phyloP scores from a whole-genome alignment of 2,113 vertebrate genomes.

The Platysternon megacephalum region DNA sequence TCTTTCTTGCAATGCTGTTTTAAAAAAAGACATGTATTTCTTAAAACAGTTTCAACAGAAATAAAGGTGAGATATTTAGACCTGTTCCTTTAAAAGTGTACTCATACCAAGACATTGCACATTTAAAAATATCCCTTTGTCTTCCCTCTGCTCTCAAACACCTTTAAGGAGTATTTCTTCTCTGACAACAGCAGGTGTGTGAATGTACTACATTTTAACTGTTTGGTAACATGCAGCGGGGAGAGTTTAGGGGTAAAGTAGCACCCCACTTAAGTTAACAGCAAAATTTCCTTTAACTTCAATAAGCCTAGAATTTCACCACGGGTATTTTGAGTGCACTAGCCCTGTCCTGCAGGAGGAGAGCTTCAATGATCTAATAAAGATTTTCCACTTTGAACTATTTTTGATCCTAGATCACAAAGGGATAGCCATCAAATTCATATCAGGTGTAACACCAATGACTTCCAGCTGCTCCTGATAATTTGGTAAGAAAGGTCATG shows the following conservation, averaged over 20 bases:
- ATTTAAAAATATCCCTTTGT: background rate
- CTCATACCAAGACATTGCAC: background rate
- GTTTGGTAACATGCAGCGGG: background rate
- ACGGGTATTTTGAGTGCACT: background rate
- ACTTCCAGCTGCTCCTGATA: background rate
- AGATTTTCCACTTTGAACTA: background rate
- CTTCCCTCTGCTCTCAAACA: background rate
- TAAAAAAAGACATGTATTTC: background rate
- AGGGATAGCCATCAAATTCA: background rate
- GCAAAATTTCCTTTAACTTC: background rate
- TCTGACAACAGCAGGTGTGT: background rate
- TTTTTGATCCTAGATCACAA: background rate
- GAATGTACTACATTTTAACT: background rate
- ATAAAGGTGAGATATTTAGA: slow-evolving; percentile 2
- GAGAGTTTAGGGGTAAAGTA: slow-evolving; percentile 5
- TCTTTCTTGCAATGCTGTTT: background rate
- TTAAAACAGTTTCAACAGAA: slow-evolving; percentile 3
- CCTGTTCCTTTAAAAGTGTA: background rate
- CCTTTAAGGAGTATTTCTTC: background rate
- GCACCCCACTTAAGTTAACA: background rate
- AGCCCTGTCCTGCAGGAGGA: background rate
- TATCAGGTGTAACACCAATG: background rate
- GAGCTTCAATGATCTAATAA: background rate
- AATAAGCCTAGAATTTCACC: background rate
- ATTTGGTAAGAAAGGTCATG: background rate